Percentiles rank a stretch among this genome's conserved stretches.
phyloP scores from a whole-genome alignment of 1,140 invertebrate species.

The Drosophila pachea region DNA sequence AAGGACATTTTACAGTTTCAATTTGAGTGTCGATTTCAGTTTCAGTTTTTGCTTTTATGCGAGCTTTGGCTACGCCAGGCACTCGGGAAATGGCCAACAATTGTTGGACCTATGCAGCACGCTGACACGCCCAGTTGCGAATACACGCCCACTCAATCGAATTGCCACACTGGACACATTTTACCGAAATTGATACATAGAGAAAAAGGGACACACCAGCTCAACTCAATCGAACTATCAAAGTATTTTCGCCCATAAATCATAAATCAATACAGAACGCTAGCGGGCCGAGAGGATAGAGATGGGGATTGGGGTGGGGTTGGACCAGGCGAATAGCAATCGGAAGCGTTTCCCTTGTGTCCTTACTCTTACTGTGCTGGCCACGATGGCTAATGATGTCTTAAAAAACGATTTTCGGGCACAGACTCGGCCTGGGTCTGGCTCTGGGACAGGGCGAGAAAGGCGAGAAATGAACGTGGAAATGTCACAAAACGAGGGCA shows the following conservation, averaged over 20 bases:
- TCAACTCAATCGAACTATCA: conserved; percentile 41
- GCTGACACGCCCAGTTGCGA: conserved; percentile 17
- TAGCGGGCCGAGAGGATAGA: conserved; percentile 10
- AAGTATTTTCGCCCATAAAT: conserved; percentile 61
- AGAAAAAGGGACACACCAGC: neutral
- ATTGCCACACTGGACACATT: conserved; percentile 66
- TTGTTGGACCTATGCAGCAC: conserved; percentile 8
- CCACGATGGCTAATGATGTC: conserved; percentile 70
- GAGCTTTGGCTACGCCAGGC: conserved; percentile 10
- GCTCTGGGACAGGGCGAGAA: neutral
- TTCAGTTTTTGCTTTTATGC: neutral
- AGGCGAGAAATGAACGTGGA: conserved; percentile 28
- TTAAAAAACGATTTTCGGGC: conserved; percentile 69
- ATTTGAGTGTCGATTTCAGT: too few species aligned
- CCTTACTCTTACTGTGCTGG: conserved; percentile 4
- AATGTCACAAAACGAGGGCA: conserved; percentile 72
- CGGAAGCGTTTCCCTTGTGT: conserved; percentile 26
- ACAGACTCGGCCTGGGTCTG: too few species aligned
- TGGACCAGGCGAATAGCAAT: neutral
- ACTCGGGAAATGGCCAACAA: conserved; percentile 34
- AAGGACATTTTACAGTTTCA: too few species aligned
- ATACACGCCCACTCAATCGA: conserved; percentile 59
- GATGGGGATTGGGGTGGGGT: too few species aligned
- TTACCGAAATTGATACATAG: conserved; percentile 65
- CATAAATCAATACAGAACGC: conserved; percentile 69